Percentiles rank a stretch among this genome's conserved stretches.
Evolutionary conservation across 2,797 vertebrate species (phyloP).

Genomic region (Melanotaenia trifasciata): DNA sequence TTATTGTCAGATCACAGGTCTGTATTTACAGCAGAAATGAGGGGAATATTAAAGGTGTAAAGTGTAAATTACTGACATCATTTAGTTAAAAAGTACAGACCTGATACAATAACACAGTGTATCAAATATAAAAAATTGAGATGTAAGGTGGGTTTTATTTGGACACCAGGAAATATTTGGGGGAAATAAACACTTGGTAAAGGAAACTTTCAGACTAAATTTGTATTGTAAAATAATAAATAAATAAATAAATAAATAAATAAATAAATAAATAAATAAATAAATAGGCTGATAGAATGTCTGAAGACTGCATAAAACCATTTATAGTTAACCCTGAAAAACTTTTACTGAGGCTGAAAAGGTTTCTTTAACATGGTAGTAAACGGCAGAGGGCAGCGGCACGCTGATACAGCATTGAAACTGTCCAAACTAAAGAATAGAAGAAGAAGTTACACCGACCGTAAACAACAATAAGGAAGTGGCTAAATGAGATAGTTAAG

Average conservation of each 20-base stretch:
- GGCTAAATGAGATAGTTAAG: conserved; percentile 17
- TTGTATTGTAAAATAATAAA: no score
- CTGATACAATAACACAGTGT: not conserved
- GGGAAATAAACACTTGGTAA: no score
- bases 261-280: no score
- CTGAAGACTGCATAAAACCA: no score
- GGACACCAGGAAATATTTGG: not conserved
- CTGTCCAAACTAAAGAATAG: not conserved
- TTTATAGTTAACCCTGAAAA: no score
- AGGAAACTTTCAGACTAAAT: no score
- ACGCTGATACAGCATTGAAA: no score
- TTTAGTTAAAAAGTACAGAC: not conserved
- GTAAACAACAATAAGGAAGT: conserved; percentile 79
- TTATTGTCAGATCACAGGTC: not conserved
- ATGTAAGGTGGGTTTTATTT: not conserved
- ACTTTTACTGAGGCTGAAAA: no score
- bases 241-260: no score
- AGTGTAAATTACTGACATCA: not conserved
- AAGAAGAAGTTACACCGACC: conserved; percentile 49
- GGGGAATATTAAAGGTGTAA: not conserved
- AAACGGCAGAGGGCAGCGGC: conserved; percentile 3
- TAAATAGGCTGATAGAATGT: no score
- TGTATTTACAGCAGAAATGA: not conserved
- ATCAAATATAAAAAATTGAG: no score
- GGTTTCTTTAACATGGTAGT: no score